Evolutionary conservation across 2,113 vertebrate species (phyloP).

Genomic region (Proterorhinus semilunaris): DNA sequence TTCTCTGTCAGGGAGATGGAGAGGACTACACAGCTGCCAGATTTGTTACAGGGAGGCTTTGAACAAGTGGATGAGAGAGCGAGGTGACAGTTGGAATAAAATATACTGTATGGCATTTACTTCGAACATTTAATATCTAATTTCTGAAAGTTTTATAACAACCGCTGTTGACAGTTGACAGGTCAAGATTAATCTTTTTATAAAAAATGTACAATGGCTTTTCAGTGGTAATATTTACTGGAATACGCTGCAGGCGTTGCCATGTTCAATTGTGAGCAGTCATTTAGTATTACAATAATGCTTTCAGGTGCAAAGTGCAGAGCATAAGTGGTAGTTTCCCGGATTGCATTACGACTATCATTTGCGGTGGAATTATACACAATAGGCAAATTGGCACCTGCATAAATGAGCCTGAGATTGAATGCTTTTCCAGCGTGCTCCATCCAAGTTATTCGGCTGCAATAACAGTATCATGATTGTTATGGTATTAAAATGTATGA

Average conservation of each 20-base stretch:
- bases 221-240: background rate
- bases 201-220: background rate
- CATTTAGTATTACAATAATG: background rate
- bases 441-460: background rate
- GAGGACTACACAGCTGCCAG: constrained; percentile 4
- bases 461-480: too few relatives aligned
- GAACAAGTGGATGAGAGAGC: background rate
- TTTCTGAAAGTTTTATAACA: too few relatives aligned
- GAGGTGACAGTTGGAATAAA: background rate
- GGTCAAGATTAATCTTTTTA: too few relatives aligned
- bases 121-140: too few relatives aligned
- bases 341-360: background rate
- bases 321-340: background rate
- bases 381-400: background rate
- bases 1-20: background rate
- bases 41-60: background rate
- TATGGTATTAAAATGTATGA: too few relatives aligned
- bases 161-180: too few relatives aligned
- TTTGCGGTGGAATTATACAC: background rate
- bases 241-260: background rate
- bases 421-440: background rate
- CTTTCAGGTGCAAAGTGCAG: constrained; percentile 1
- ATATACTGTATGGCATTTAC: too few relatives aligned
- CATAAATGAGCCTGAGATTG: background rate
- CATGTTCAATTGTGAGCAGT: background rate